These are phyloP conservation scores for Teleiodes luculella DNA, from an alignment of 2,888 invertebrate species.

Conservation along the genomic window DNA sequence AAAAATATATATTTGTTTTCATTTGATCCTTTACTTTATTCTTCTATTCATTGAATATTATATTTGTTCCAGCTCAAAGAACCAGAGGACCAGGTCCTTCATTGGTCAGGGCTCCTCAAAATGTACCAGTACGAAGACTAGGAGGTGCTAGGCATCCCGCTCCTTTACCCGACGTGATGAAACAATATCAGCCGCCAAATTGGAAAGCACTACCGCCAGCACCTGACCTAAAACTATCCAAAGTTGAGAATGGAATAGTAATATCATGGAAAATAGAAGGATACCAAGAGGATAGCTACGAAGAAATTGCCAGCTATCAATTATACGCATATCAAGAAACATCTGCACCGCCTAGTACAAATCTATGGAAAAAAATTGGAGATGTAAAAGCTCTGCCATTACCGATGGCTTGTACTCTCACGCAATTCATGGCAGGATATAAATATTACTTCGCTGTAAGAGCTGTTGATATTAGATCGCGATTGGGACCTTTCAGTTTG, in stretches of 20 bases:
- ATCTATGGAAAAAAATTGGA: conserved; percentile 95
- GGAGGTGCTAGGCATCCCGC: conserved; percentile 78
- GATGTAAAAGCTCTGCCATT: conserved; percentile 94
- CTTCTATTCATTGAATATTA: background rate
- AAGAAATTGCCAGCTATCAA: conserved; percentile 92
- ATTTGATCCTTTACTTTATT: background rate
- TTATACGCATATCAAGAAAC: conserved; percentile 96
- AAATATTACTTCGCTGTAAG: conserved; percentile 96
- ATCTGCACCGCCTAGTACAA: conserved; percentile 81
- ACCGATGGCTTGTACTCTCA: conserved; percentile 97
- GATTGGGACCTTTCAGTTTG: conserved; percentile 90
- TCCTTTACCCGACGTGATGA: conserved; percentile 77
- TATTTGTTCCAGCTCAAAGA: conserved; percentile 49
- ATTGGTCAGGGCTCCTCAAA: conserved; percentile 35
- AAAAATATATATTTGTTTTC: too few species aligned
- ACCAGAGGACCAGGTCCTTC: conserved; percentile 34
- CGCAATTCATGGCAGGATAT: conserved; percentile 93
- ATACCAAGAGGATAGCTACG: conserved; percentile 80
- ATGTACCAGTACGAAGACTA: conserved; percentile 32
- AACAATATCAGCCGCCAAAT: conserved; percentile 63
- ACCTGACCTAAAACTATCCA: conserved; percentile 88
- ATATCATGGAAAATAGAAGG: conserved; percentile 94
- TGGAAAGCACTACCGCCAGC: conserved; percentile 88
- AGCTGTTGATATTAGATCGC: conserved; percentile 89
- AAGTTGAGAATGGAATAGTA: conserved; percentile 90